Evolutionary conservation across 2,888 invertebrate species (phyloP).

Genomic region (Torymus texanus): DNA sequence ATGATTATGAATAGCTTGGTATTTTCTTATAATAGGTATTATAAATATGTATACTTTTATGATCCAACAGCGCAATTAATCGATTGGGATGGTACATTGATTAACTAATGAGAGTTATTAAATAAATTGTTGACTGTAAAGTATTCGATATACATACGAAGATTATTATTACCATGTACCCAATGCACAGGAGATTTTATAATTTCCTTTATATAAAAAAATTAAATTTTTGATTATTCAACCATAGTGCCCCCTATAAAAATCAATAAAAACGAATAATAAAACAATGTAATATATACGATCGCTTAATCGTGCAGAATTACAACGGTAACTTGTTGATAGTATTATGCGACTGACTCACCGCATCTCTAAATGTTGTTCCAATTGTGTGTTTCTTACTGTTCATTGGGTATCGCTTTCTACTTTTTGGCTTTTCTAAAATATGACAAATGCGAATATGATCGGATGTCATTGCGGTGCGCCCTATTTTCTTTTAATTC

Average conservation of each 20-base stretch:
- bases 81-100: too few species aligned
- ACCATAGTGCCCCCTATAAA: slow-evolving; percentile 55
- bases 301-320: slow-evolving; percentile 72
- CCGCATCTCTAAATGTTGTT: slow-evolving; percentile 76
- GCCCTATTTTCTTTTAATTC: slow-evolving; percentile 45
- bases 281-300: slow-evolving; percentile 61
- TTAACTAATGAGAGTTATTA: too few species aligned
- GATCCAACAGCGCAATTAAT: too few species aligned
- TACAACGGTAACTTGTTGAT: slow-evolving; percentile 71
- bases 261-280: slow-evolving; percentile 47
- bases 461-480: slow-evolving; percentile 65
- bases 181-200: too few species aligned
- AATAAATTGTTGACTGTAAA: too few species aligned
- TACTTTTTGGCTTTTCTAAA: slow-evolving; percentile 76
- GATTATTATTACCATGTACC: too few species aligned
- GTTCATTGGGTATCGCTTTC: slow-evolving; percentile 74
- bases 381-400: slow-evolving; percentile 74
- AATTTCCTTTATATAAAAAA: too few species aligned
- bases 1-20: too few species aligned
- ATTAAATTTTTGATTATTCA: background rate
- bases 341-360: slow-evolving; percentile 74
- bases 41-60: too few species aligned
- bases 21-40: too few species aligned
- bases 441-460: slow-evolving; percentile 74
- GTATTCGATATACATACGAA: too few species aligned